A percentile compares a stretch with the other conserved stretches of the same genome.
Conservation (phyloP, 2,797 vertebrate species). For the Hyperoplus lanceolatus region DNA sequence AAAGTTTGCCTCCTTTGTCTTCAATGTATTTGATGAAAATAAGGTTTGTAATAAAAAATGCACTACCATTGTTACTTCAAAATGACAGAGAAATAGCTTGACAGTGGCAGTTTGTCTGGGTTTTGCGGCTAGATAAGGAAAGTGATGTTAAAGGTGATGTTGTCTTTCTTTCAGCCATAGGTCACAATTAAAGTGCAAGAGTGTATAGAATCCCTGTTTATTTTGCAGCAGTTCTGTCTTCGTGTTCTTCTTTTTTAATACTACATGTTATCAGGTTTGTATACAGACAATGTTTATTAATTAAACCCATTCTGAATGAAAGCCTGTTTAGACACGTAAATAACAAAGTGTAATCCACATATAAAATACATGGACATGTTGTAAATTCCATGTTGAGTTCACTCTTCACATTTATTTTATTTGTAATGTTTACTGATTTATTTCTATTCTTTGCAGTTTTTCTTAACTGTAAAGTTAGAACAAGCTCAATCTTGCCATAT, state of each 20-base stretch:
- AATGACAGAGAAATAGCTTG: conserved; percentile 2
- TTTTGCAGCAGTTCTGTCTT: neutral
- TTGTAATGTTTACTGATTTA: neutral
- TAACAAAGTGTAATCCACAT: neutral
- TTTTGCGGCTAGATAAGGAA: conserved; percentile 22
- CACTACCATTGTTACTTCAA: neutral
- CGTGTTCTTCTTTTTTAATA: neutral
- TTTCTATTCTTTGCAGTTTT: conserved; percentile 1
- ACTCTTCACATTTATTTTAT: neutral
- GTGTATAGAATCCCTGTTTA: conserved; percentile 12
- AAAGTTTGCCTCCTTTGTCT: conserved; percentile 98
- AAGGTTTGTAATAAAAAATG: conserved; percentile 86
- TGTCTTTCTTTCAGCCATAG: conserved; percentile 12
- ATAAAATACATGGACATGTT: neutral
- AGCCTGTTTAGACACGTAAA: neutral
- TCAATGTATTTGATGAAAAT: conserved; percentile 99
- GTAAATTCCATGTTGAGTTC: neutral
- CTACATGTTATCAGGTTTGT: conserved; percentile 9
- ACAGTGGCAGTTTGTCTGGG: neutral
- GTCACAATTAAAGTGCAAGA: conserved; percentile 21
- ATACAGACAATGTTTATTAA: neutral
- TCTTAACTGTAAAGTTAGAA: neutral
- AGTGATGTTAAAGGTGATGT: neutral
- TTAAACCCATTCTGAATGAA: neutral
- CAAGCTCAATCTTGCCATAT: neutral